phyloP scores from a whole-genome alignment of 2,797 vertebrate species.

The Sciurus carolinensis region DNA sequence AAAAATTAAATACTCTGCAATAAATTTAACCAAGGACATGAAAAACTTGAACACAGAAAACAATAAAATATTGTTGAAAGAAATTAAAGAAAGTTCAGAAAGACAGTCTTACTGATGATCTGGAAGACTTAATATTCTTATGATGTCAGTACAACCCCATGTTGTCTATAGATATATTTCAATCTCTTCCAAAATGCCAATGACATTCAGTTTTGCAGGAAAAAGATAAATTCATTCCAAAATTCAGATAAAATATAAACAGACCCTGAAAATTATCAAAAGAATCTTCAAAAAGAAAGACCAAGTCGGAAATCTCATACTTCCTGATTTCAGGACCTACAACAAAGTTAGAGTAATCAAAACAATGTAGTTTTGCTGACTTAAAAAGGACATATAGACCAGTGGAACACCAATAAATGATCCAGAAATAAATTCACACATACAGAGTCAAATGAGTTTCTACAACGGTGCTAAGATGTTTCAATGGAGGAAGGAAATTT shows the following conservation, averaged over 20 bases:
- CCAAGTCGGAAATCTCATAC: not conserved
- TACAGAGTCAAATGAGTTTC: not conserved
- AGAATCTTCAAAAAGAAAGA: not conserved
- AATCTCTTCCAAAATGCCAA: not conserved
- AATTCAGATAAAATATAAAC: not conserved
- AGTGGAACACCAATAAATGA: not conserved
- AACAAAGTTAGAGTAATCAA: not conserved
- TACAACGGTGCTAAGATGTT: not conserved
- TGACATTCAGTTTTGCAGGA: not conserved
- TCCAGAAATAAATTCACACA: not conserved
- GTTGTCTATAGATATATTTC: not conserved
- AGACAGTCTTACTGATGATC: not conserved
- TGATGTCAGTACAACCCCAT: not conserved
- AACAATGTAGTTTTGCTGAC: not conserved
- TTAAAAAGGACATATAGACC: not conserved
- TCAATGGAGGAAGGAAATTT: not conserved
- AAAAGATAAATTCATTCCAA: not conserved
- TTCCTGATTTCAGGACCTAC: not conserved
- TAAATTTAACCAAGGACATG: not conserved
- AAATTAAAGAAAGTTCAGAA: not conserved
- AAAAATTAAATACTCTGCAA: not conserved
- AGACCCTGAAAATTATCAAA: not conserved
- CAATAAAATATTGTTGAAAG: not conserved
- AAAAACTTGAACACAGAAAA: not conserved
- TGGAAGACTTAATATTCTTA: not conserved